Evolutionary conservation across 2,113 vertebrate genomes (phyloP).

Genomic region (Bungarus multicinctus): DNA sequence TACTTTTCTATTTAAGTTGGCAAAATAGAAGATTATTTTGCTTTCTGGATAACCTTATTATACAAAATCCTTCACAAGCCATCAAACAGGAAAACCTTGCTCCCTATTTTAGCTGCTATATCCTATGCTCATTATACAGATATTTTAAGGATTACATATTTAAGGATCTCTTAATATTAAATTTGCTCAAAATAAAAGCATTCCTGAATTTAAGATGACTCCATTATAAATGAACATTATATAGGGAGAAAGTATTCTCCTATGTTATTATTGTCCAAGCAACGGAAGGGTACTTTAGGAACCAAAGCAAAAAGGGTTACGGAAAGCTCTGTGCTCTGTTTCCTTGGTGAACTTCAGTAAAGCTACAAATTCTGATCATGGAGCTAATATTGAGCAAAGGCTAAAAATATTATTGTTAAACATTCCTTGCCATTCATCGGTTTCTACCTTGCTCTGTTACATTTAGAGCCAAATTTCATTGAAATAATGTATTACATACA

Average conservation of each 20-base stretch:
- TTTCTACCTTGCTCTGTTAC: background rate
- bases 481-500: background rate
- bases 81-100: background rate
- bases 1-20: background rate
- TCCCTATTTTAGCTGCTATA: background rate
- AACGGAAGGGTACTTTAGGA: background rate
- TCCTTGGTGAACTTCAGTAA: background rate
- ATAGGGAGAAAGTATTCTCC: background rate
- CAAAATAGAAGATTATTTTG: background rate
- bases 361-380: background rate
- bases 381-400: background rate
- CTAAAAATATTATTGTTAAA: background rate
- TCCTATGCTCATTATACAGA: background rate
- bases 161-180: background rate
- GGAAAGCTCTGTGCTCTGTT: too few relatives aligned
- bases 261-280: background rate
- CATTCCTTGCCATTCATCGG: background rate
- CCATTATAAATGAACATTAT: background rate
- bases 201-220: background rate
- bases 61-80: background rate
- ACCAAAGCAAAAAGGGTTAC: background rate
- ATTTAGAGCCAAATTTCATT: background rate
- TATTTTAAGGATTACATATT: background rate
- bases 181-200: background rate
- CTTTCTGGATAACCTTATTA: background rate